phyloP scores from a whole-genome alignment of 2,888 invertebrate genomes.

The Thecophora atra region DNA sequence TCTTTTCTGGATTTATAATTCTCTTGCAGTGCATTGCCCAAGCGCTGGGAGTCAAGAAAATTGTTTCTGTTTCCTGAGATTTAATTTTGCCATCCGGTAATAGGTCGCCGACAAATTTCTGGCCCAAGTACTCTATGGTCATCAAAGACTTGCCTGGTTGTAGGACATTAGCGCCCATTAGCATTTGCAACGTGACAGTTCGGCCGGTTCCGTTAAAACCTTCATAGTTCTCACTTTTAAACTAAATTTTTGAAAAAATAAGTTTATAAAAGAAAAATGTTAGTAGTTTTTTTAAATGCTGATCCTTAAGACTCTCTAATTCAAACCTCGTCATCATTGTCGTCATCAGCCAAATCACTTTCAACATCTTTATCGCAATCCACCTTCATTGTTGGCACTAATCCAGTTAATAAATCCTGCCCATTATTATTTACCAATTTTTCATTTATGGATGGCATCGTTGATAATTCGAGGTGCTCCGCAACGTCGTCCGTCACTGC shows the following conservation, averaged over 20 bases:
- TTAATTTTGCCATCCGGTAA: constrained; percentile 87
- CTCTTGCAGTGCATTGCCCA: constrained; percentile 94
- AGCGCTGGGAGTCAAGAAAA: constrained; percentile 89
- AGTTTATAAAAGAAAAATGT: not conserved
- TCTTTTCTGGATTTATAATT: constrained; percentile 89
- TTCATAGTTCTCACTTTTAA: constrained; percentile 61
- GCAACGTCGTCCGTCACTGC: constrained; percentile 41
- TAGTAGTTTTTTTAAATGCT: too few relatives aligned
- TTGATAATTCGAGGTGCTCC: constrained; percentile 38
- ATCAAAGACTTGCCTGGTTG: constrained; percentile 84
- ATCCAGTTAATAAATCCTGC: constrained; percentile 8
- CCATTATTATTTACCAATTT: constrained; percentile 22
- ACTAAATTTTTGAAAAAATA: constrained; percentile 45
- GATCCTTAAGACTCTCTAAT: not conserved
- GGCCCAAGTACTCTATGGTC: constrained; percentile 92
- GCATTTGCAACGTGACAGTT: constrained; percentile 85
- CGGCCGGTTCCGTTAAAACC: constrained; percentile 68
- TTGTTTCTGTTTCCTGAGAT: constrained; percentile 86
- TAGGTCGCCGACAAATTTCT: constrained; percentile 88
- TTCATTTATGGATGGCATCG: constrained; percentile 28
- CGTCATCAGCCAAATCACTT: constrained; percentile 70
- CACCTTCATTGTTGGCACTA: constrained; percentile 40
- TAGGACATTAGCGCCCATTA: constrained; percentile 84
- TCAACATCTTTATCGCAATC: constrained; percentile 67
- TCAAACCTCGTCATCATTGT: constrained; percentile 69